Base-by-base conservation (phyloP, 53 echinoderm and acorn worm genomes). In the Echinarachnius parma region DNA sequence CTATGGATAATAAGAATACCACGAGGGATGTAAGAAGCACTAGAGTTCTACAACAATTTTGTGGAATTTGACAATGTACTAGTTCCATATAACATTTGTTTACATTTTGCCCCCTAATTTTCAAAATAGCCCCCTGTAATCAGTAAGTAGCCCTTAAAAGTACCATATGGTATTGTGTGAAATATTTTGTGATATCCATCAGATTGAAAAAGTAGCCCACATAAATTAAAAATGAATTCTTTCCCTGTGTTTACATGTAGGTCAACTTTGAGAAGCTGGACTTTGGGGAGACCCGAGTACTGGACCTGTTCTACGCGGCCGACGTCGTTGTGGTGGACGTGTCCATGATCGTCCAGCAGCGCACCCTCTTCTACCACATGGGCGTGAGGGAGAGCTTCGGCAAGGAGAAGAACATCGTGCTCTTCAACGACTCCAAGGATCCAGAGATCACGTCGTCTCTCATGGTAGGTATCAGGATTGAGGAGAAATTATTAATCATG, bases 351-450 rank as follows among this genome's bases (percentile, higher is more conserved):
- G 85, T 87, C 30, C 91, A 96, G 57, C 87, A 91, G 45, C 75
- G 88, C 10, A 87, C 91, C 1, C 61, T 96, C 19, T 96, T 96
- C 61, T 96, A 96, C 64, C 98, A 96, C 70, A 85, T 96, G 15
- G 98, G 98, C 18, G 98, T 96, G 31, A 48, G 98, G 27, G 98
- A 96, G 46, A 91, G 91, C 66, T 96, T 96, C 45, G 98, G 96
- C 1, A 91, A 84, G 53, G 87, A 91, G 46, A 87, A 85, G 48
- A 96, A 91, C 35, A 67, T 96, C 9, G 98, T 96, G 1, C 66
- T 91, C 28, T 96, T 79, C 80, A 84, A 81, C 67, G 90, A 96
- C 33, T 69, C 74, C 3, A 50, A 68, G 9, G 98, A 91, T 67
- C 85, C 87, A 11, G 91, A 96, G 33, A 79, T 76, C 10, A 83